Evolutionary conservation across 2,113 vertebrate genomes (phyloP).

Genomic region (Misgurnus anguillicaudatus): DNA sequence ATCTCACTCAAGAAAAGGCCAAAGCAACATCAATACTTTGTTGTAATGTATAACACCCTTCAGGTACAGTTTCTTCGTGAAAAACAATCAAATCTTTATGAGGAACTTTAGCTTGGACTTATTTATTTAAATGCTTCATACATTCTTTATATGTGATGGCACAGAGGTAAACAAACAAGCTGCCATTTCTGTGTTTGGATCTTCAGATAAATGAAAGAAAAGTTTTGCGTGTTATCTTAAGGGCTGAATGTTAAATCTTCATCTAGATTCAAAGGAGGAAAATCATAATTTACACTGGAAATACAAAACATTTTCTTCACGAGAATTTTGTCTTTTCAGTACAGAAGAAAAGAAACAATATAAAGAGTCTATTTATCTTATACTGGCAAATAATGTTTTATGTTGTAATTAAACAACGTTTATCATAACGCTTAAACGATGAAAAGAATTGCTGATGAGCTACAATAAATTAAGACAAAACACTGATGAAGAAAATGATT

Average conservation of each 20-base stretch:
- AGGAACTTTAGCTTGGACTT: background rate
- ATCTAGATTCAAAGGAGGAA: slow-evolving; percentile 22
- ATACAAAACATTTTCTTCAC: background rate
- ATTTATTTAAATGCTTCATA: slow-evolving; percentile 2
- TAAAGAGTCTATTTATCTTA: too few species aligned
- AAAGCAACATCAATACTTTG: background rate
- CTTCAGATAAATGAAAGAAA: slow-evolving; percentile 27
- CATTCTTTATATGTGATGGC: slow-evolving; percentile 29
- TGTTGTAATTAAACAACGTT: too few species aligned
- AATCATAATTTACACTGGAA: slow-evolving; percentile 43
- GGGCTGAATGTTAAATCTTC: background rate
- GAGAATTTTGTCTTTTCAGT: background rate
- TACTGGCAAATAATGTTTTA: too few species aligned
- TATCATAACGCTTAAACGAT: too few species aligned
- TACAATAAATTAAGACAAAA: background rate
- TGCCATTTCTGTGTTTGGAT: slow-evolving; percentile 25
- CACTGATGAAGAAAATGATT: background rate
- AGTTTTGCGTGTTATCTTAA: background rate
- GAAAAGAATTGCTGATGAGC: too few species aligned
- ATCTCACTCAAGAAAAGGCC: slow-evolving; percentile 3
- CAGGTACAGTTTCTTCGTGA: background rate
- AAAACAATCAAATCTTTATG: background rate
- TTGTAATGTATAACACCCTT: background rate
- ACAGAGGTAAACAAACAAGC: slow-evolving; percentile 34
- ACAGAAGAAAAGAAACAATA: too few species aligned